phyloP scores from a whole-genome alignment of 2,888 invertebrate species.

The Cosmia trapezina region DNA sequence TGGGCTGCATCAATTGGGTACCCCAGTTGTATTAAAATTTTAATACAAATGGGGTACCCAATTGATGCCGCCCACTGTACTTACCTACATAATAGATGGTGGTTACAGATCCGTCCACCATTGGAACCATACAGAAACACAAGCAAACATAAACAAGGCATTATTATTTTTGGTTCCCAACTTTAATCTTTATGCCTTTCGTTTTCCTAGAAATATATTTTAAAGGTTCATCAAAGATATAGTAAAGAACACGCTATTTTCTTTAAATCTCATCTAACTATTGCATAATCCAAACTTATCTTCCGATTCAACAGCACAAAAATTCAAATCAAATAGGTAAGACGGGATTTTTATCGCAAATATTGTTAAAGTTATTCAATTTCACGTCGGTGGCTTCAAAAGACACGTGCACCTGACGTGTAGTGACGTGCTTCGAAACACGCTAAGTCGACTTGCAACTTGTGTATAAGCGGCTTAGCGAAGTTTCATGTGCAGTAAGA shows the following conservation, averaged over 20 bases:
- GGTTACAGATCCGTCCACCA: neutral
- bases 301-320: constrained; percentile 2
- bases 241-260: neutral
- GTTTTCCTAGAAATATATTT: neutral
- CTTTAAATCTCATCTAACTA: neutral
- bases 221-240: neutral
- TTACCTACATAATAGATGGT: neutral
- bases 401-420: constrained; percentile 52
- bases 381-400: constrained; percentile 49
- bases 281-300: neutral
- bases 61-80: too few relatives aligned
- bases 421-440: constrained; percentile 50
- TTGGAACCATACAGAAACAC: too few relatives aligned
- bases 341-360: constrained; percentile 39
- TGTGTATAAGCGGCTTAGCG: constrained; percentile 47
- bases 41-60: too few relatives aligned
- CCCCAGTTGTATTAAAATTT: too few relatives aligned
- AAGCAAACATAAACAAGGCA: too few relatives aligned
- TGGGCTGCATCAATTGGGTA: too few relatives aligned
- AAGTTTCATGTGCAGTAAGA: constrained; percentile 59
- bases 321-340: constrained; percentile 28
- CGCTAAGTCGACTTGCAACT: constrained; percentile 52
- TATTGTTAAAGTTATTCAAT: constrained; percentile 59
- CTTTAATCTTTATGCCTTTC: neutral
- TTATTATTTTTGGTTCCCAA: neutral